Percentiles rank a stretch among this genome's conserved stretches.
These are phyloP conservation scores for Oeneis ivallda DNA, from an alignment of 2,888 invertebrate species.

Conservation along the genomic window DNA sequence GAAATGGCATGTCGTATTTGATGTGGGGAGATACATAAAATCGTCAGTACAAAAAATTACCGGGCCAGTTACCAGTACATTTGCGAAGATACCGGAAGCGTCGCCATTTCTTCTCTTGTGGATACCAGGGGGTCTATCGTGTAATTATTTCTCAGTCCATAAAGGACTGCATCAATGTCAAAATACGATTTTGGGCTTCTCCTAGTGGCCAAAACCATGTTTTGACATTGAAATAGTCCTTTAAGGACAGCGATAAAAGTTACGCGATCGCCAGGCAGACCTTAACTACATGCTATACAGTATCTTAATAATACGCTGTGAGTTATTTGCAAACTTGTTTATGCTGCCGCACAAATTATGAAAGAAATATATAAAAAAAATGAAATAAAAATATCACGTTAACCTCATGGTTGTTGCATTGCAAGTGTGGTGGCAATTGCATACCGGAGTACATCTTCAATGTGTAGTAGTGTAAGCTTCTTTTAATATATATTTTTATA, in stretches of 20 bases:
- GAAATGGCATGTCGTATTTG: slow-evolving; percentile 52
- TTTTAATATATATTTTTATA: slow-evolving; percentile 80
- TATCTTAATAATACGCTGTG: slow-evolving; percentile 71
- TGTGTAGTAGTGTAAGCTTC: slow-evolving; percentile 80
- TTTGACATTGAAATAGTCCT: too few species aligned
- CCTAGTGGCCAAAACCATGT: too few species aligned
- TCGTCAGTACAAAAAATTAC: slow-evolving; percentile 71
- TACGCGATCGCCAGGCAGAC: too few species aligned
- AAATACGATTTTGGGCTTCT: too few species aligned
- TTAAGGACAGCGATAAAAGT: too few species aligned
- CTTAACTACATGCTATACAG: slow-evolving; percentile 64
- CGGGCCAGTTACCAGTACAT: slow-evolving; percentile 74
- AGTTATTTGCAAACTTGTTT: slow-evolving; percentile 74
- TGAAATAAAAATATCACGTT: slow-evolving; percentile 58
- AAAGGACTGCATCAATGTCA: too few species aligned
- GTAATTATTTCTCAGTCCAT: too few species aligned
- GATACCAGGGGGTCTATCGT: too few species aligned
- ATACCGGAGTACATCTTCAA: slow-evolving; percentile 75
- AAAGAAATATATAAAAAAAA: slow-evolving; percentile 56
- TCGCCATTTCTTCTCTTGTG: slow-evolving; percentile 60
- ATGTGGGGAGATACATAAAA: slow-evolving; percentile 42
- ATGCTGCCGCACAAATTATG: slow-evolving; percentile 78
- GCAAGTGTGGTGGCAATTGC: slow-evolving; percentile 78
- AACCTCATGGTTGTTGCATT: slow-evolving; percentile 57
- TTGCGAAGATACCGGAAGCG: slow-evolving; percentile 45